These are phyloP conservation scores for Mnemiopsis leidyi DNA, from an alignment of 37 sponge, comb jelly and placozoan genomes.

Conservation along the genomic window DNA sequence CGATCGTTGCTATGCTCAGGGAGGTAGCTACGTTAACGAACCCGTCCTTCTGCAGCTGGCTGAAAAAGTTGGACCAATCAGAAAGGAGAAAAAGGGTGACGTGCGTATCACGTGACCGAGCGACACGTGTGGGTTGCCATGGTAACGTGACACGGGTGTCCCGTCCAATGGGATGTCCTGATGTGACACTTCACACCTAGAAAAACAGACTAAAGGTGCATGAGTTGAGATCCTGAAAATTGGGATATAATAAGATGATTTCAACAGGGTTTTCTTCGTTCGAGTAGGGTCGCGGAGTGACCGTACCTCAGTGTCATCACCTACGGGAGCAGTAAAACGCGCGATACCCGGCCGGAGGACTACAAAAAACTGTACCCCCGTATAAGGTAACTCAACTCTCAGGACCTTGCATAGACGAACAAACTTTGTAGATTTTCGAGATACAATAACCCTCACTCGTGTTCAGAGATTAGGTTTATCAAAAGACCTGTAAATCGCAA, in stretches of 20 bases:
- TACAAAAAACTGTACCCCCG: not conserved
- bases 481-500: too few species aligned
- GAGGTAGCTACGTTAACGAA: conserved; percentile 58
- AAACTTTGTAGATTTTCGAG: too few species aligned
- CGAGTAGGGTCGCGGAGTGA: not conserved
- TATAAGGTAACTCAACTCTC: not conserved
- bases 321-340: not conserved
- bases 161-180: not conserved
- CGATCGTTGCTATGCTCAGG: conserved; percentile 51
- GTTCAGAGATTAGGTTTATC: too few species aligned
- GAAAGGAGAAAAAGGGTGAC: not conserved
- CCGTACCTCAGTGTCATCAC: not conserved
- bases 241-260: conserved; percentile 43
- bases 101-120: not conserved
- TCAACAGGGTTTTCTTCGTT: conserved; percentile 24
- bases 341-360: not conserved
- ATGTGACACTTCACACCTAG: conserved; percentile 12
- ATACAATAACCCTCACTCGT: too few species aligned
- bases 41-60: conserved; percentile 53
- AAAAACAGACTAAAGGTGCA: conserved; percentile 1
- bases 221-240: conserved; percentile 32
- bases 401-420: too few species aligned
- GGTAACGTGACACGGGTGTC: conserved; percentile 9
- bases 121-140: not conserved
- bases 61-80: not conserved